Percentiles rank a stretch among this genome's conserved stretches.
Evolutionary conservation across 2,888 invertebrate genomes (phyloP).

Genomic region (Ochropleura leucogaster): DNA sequence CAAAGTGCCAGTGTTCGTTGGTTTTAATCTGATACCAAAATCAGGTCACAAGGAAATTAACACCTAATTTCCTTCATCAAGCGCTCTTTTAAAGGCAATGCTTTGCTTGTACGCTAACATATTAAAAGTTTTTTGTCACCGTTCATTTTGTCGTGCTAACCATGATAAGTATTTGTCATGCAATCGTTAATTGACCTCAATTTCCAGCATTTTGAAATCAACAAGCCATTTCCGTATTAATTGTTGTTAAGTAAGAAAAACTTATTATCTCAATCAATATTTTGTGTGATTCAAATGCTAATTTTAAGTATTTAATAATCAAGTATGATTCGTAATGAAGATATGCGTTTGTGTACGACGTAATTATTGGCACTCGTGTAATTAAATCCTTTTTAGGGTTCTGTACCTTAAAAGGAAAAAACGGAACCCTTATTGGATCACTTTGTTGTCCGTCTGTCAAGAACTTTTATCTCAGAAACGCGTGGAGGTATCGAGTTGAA

Average conservation of each 20-base stretch:
- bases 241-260: conserved; percentile 15
- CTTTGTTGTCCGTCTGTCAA: too few species aligned
- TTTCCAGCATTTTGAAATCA: conserved; percentile 9
- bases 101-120: neutral
- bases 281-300: neutral
- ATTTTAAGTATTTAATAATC: conserved; percentile 9
- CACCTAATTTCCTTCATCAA: neutral
- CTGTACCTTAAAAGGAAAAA: too few species aligned
- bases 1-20: too few species aligned
- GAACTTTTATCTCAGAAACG: too few species aligned
- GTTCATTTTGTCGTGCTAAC: conserved; percentile 8
- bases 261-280: neutral
- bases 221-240: conserved; percentile 18
- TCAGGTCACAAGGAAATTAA: neutral
- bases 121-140: neutral
- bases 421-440: too few species aligned
- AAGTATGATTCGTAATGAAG: conserved; percentile 13
- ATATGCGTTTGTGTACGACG: neutral
- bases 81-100: neutral
- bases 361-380: neutral
- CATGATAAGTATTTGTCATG: conserved; percentile 18
- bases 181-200: conserved; percentile 23
- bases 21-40: neutral
- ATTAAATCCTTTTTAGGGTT: neutral
- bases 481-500: too few species aligned